Evolutionary conservation across 2,113 vertebrate species (phyloP), one percentile per base, ranked within the genome.

Genomic region (Scomber colias): DNA sequence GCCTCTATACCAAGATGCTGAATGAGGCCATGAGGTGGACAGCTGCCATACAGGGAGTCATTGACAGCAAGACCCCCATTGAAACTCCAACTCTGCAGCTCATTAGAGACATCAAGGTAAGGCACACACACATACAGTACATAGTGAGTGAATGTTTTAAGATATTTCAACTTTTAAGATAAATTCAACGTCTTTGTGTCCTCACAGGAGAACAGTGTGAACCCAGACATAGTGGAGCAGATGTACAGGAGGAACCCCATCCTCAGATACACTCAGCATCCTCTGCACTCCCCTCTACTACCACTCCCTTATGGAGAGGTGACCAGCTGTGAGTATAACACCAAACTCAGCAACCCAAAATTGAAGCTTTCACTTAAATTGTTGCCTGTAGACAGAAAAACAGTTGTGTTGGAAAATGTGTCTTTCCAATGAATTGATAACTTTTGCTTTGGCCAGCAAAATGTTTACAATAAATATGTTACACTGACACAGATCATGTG

Each of bases 41-140:
- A 0, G 95, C 96, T 1, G 95, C 97, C 84, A 94, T 97, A 27
- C 97, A 97, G 86, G 96, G 96, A 2, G 96, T 98, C 84, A 97
- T 98, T 17, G 97, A 98, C 91, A 97, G 92, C 94, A 98, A 98
- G 84, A 94, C 94, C 2, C 97, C 97, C 75, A 98, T 98, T 50
- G 97, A 98, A 93, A 98, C 97, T 2, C 97, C 97, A 11, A 98
- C 97, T 0, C 96, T 98, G 83, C 97, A 98, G 45, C 96, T 98
- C 75, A 98, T 98, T 84, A 93, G 95, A 81, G 97, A 98, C 92
- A 97, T 98, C 84, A 97, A 96, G 95, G 97, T 97, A 94, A 61
- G 74, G 77, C 2, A 7, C 4, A 30, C 15, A 55, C 14, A 46
- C 44, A 17, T 0, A 56, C 11, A 71, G 15, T 0, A 56, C 11